Base-by-base conservation (phyloP, 1,140 invertebrate species). In the Drosophila kohkoa region DNA sequence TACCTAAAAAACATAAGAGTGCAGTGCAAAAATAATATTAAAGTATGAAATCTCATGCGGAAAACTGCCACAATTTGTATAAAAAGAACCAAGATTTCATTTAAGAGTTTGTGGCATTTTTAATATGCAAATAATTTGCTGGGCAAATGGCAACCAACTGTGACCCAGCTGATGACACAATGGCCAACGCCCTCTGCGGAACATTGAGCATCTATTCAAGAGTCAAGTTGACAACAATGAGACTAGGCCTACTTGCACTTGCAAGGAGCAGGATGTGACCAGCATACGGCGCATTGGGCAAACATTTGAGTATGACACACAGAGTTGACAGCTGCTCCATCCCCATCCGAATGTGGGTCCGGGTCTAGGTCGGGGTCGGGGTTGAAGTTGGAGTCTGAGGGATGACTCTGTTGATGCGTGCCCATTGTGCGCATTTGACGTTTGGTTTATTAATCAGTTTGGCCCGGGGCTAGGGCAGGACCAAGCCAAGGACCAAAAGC, bases 381-480 rank as follows among this genome's bases (percentile, higher is more conserved):
- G 28, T 46, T 16, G 28, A 30, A 10, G 28, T 15, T 32, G 32
- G 16, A 28, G 60, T 51, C 25, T 30, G 60, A 77, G 70, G 69
- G 72, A 68, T 77, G 79, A 54, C 73, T 63, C 41, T 70, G 70
- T 55, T 88, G 81, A 85, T 83, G 86, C 85, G 71, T 89, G 81
- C 58, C 77, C 68, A 88, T 88, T 89, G 85, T 88, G 74, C 77
- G 46, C 85, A 76, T 89, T 91, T 92, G 90, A 92, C 90, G 90
- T 92, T 91, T 91, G 83, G 81, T 92, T 92, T 92, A 89, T 92
- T 92, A 92, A 92, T 92, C 90, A 90, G 90, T 92, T 92, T 91
- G 90, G 87, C 90, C 90, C 78, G 72, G 69, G 82, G 90, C 82
- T 68, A 71, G 52, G 57, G 64, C 54, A 60, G 55, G 68, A 58